A percentile compares a stretch with the other conserved stretches of the same genome.
Conservation (phyloP, 2,797 vertebrate species). For the Momotus momota region DNA sequence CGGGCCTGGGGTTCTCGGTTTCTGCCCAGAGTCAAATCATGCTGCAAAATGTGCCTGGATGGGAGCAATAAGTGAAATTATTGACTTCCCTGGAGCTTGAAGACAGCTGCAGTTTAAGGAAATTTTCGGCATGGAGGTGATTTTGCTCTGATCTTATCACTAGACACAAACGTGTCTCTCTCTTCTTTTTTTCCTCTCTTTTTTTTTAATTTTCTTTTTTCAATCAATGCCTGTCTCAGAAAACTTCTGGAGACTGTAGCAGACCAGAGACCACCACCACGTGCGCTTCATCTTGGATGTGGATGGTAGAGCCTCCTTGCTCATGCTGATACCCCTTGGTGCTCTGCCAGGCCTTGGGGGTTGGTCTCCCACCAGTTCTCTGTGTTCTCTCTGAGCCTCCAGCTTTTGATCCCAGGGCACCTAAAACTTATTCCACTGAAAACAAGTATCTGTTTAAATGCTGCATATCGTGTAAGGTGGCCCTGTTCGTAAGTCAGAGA, state of each 20-base stretch:
- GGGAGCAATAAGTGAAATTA: not conserved
- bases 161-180: not conserved
- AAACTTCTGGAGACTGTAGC: not conserved
- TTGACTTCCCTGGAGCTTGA: not conserved
- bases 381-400: not conserved
- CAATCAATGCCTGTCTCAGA: not conserved
- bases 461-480: not conserved
- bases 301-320: not conserved
- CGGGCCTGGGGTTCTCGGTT: not conserved
- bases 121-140: not conserved
- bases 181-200: not conserved
- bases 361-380: too few relatives aligned
- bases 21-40: not conserved
- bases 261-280: not conserved
- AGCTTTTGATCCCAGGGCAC: not conserved
- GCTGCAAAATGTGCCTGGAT: not conserved
- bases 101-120: not conserved
- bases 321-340: not conserved
- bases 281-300: not conserved
- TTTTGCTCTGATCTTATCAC: not conserved
- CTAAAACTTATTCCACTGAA: not conserved
- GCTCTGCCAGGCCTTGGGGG: not conserved
- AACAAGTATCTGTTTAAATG: not conserved
- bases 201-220: not conserved
- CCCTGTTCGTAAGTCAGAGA: not conserved